Evolutionary conservation across 2,797 vertebrate species (phyloP).

Genomic region (Threskiornis aethiopicus): DNA sequence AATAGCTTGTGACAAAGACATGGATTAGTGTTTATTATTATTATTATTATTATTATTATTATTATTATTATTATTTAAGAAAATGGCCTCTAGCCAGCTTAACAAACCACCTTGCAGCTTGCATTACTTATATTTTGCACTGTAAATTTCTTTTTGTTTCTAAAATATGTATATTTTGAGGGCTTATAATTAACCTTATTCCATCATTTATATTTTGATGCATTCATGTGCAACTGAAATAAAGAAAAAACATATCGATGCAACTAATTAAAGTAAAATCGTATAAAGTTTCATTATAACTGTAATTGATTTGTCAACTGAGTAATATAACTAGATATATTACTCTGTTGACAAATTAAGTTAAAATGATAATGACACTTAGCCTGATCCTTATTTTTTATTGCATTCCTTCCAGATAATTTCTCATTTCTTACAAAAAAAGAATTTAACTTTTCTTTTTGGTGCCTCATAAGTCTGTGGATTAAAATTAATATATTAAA

Average conservation of each 20-base stretch:
- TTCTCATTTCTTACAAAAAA: slow-evolving; percentile 61
- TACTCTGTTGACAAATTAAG: slow-evolving; percentile 75
- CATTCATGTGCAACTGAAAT: slow-evolving; percentile 64
- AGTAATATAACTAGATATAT: slow-evolving; percentile 66
- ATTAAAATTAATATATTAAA: slow-evolving; percentile 68
- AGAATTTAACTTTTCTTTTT: slow-evolving; percentile 35
- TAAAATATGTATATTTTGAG: slow-evolving; percentile 58
- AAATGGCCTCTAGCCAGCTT: slow-evolving; percentile 19
- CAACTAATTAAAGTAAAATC: slow-evolving; percentile 76
- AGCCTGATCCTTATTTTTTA: slow-evolving; percentile 66
- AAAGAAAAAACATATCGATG: slow-evolving; percentile 40
- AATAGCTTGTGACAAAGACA: background rate
- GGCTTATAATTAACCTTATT: slow-evolving; percentile 67
- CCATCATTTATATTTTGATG: slow-evolving; percentile 69
- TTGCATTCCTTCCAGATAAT: slow-evolving; percentile 68
- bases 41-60: no score
- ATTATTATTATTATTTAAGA: background rate
- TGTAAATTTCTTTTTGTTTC: slow-evolving; percentile 29
- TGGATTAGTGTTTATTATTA: background rate
- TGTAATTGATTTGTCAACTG: slow-evolving; percentile 74
- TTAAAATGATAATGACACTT: slow-evolving; percentile 70
- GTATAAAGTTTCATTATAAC: slow-evolving; percentile 73
- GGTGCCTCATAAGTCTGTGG: slow-evolving; percentile 23
- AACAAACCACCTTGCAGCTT: slow-evolving; percentile 36
- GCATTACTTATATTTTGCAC: slow-evolving; percentile 51